Conservation (phyloP, 2,797 vertebrate species). For the Diplodus sargus region DNA sequence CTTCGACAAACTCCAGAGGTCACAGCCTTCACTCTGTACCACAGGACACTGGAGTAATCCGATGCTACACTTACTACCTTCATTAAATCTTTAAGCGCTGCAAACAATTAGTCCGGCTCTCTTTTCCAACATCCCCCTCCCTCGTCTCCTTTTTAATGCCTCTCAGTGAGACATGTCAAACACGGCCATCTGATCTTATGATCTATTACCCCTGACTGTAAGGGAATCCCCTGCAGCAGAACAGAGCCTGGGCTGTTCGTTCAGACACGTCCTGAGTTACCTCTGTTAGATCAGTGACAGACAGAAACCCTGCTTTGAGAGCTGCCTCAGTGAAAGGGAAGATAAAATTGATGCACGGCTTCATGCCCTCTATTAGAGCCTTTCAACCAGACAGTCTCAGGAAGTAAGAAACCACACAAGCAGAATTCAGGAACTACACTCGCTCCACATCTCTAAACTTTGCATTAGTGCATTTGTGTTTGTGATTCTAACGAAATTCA, state of each 20-base stretch:
- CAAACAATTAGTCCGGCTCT: slow-evolving; percentile 72
- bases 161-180: slow-evolving; percentile 49
- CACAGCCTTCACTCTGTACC: slow-evolving; percentile 7
- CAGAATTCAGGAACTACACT: neutral
- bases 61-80: slow-evolving; percentile 58
- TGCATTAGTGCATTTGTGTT: neutral
- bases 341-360: neutral
- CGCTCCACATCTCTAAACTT: no score
- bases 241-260: slow-evolving; percentile 50
- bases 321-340: slow-evolving; percentile 4
- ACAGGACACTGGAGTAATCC: slow-evolving; percentile 45
- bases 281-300: neutral
- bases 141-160: slow-evolving; percentile 26
- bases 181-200: slow-evolving; percentile 66
- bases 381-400: neutral
- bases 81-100: slow-evolving; percentile 79
- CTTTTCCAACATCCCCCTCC: slow-evolving; percentile 55
- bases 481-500: neutral
- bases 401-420: neutral
- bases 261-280: slow-evolving; percentile 37
- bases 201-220: slow-evolving; percentile 58
- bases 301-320: slow-evolving; percentile 8
- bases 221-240: slow-evolving; percentile 60
- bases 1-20: slow-evolving; percentile 22
- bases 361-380: neutral